phyloP scores from a whole-genome alignment of 2,113 vertebrate species.

The Hiodon tergisus region DNA sequence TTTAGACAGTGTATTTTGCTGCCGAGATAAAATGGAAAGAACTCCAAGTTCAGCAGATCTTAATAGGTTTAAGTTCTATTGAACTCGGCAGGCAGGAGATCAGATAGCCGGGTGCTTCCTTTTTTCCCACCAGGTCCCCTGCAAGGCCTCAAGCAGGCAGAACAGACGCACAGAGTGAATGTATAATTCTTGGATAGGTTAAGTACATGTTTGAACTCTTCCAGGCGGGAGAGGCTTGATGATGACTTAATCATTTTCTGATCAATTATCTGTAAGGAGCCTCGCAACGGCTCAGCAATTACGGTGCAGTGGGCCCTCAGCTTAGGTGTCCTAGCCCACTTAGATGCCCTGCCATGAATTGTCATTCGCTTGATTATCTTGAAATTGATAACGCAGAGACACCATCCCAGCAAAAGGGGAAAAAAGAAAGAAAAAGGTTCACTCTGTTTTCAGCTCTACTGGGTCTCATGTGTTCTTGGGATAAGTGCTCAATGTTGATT shows the following conservation, averaged over 20 bases:
- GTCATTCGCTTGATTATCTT: slow-evolving; percentile 79
- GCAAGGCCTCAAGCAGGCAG: slow-evolving; percentile 80
- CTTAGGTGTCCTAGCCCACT: slow-evolving; percentile 76
- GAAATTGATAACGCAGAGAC: slow-evolving; percentile 69
- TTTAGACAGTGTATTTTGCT: slow-evolving; percentile 94
- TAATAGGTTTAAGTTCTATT: slow-evolving; percentile 97
- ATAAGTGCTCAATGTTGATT: slow-evolving; percentile 80
- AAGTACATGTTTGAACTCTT: slow-evolving; percentile 99
- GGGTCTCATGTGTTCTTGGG: slow-evolving; percentile 73
- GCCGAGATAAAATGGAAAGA: slow-evolving; percentile 69
- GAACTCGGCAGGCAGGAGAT: slow-evolving; percentile 86
- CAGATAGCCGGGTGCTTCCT: slow-evolving; percentile 87
- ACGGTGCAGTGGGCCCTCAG: slow-evolving; percentile 75
- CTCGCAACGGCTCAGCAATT: slow-evolving; percentile 79
- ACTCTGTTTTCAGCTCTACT: slow-evolving; percentile 67
- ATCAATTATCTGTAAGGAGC: slow-evolving; percentile 98
- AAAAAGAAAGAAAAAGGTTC: neutral
- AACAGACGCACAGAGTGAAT: slow-evolving; percentile 84
- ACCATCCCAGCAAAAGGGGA: slow-evolving; percentile 56
- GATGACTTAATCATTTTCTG: slow-evolving; percentile 99
- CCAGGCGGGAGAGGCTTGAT: slow-evolving; percentile 93
- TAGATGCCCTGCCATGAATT: slow-evolving; percentile 77
- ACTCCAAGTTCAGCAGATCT: slow-evolving; percentile 85
- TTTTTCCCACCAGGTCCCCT: slow-evolving; percentile 72
- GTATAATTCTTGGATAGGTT: slow-evolving; percentile 98